Conservation (phyloP, 2,113 vertebrate genomes). For the Alexandromys fortis region DNA sequence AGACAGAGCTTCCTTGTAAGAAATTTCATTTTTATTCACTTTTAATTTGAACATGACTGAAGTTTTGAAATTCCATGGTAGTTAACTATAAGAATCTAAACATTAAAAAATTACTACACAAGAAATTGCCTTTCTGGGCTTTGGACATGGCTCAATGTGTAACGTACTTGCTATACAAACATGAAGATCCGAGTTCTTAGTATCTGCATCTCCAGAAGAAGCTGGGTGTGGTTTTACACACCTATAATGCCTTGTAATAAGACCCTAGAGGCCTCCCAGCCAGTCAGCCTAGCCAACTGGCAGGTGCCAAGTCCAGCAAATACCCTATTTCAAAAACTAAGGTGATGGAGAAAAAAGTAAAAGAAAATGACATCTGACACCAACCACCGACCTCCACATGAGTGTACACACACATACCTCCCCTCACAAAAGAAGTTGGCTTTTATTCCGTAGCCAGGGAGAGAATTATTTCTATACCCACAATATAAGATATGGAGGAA, state of each 20-base stretch:
- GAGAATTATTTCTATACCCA: not conserved
- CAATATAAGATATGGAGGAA: not conserved
- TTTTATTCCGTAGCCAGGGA: not conserved
- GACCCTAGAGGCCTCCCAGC: not conserved
- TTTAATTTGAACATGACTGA: not conserved
- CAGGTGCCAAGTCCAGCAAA: no score
- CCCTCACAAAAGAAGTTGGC: not conserved
- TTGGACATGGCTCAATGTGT: not conserved
- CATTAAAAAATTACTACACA: not conserved
- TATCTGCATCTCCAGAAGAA: no score
- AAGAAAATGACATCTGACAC: not conserved
- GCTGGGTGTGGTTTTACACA: not conserved
- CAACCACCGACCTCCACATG: not conserved
- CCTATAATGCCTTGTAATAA: not conserved
- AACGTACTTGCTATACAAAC: not conserved
- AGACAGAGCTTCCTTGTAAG: not conserved
- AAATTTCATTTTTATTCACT: not conserved
- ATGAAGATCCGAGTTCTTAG: not conserved
- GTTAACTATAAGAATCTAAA: slow-evolving; percentile 41
- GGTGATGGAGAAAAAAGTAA: not conserved
- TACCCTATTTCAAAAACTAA: no score
- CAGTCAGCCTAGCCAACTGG: not conserved
- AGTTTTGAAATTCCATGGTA: not conserved
- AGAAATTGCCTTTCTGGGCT: not conserved
- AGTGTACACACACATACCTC: no score